Evolutionary conservation across 1,140 invertebrate genomes (phyloP).

Genomic region (Orchestia grillus): DNA sequence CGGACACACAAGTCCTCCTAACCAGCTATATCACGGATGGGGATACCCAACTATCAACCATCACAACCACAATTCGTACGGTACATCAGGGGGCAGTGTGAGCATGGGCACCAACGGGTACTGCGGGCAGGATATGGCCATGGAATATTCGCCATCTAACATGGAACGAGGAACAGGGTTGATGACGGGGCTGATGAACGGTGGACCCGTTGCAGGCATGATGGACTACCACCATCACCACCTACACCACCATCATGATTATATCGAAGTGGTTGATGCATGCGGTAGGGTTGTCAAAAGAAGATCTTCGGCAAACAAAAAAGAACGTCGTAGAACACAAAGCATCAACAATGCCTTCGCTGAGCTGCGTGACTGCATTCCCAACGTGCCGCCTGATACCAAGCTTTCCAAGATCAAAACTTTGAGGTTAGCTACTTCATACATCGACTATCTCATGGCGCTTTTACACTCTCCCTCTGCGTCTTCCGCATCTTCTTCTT

Average conservation of each 20-base stretch:
- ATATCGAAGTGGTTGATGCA: conserved; percentile 55
- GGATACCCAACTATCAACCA: conserved; percentile 42
- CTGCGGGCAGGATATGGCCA: conserved; percentile 6
- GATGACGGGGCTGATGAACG: conserved; percentile 22
- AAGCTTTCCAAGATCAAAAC: conserved; percentile 94
- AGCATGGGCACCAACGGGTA: conserved; percentile 51
- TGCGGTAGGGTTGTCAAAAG: conserved; percentile 59
- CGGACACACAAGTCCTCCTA: conserved; percentile 47
- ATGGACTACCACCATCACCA: conserved; percentile 56
- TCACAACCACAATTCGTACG: conserved; percentile 40
- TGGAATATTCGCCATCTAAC: conserved; percentile 18
- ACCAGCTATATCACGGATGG: conserved; percentile 55
- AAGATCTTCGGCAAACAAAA: conserved; percentile 83
- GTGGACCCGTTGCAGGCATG: conserved; percentile 36
- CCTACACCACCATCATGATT: conserved; percentile 28
- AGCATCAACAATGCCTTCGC: conserved; percentile 96
- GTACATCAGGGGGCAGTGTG: conserved; percentile 32
- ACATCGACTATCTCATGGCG: conserved; percentile 89
- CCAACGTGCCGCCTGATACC: conserved; percentile 94
- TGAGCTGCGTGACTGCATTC: conserved; percentile 91
- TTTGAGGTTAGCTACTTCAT: conserved; percentile 86
- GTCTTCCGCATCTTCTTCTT: not conserved
- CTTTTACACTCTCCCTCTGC: conserved; percentile 72
- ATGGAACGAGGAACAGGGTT: conserved; percentile 11
- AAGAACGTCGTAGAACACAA: conserved; percentile 89